phyloP scores from a whole-genome alignment of 2,888 invertebrate genomes.

The Melitaea athalia region DNA sequence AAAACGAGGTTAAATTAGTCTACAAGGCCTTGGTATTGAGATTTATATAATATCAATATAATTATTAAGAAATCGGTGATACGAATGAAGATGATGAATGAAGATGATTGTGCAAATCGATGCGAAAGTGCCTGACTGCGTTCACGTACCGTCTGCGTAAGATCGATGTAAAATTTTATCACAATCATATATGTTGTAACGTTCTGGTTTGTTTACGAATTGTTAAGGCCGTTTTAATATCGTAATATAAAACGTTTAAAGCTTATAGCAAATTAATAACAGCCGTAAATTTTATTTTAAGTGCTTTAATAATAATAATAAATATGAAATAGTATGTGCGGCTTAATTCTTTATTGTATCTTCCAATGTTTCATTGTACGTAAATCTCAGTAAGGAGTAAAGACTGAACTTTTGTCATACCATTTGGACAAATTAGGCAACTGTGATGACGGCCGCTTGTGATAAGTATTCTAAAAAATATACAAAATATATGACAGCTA shows the following conservation, averaged over 20 bases:
- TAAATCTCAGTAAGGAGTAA: too few species aligned
- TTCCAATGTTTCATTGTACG: too few species aligned
- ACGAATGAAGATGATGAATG: conserved; percentile 24
- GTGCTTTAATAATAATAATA: neutral
- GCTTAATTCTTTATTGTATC: neutral
- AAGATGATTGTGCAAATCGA: conserved; percentile 44
- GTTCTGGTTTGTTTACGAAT: conserved; percentile 9
- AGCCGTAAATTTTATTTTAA: neutral
- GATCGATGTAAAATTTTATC: conserved; percentile 27
- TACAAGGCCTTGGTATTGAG: neutral
- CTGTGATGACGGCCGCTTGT: too few species aligned
- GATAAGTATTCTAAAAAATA: neutral
- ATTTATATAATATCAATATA: neutral
- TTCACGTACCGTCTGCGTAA: conserved; percentile 52
- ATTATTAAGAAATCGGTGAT: conserved; percentile 5
- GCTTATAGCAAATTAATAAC: neutral
- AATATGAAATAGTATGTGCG: neutral
- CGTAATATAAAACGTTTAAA: neutral
- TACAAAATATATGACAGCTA: neutral
- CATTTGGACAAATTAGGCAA: too few species aligned
- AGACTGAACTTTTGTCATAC: too few species aligned
- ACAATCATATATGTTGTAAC: conserved; percentile 15
- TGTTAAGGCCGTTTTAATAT: conserved; percentile 16
- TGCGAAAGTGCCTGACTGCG: conserved; percentile 67
- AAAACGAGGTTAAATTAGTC: neutral